Evolutionary conservation across 2,888 invertebrate genomes (phyloP), one percentile per base, ranked within the genome.

Genomic region (Blera fallax): DNA sequence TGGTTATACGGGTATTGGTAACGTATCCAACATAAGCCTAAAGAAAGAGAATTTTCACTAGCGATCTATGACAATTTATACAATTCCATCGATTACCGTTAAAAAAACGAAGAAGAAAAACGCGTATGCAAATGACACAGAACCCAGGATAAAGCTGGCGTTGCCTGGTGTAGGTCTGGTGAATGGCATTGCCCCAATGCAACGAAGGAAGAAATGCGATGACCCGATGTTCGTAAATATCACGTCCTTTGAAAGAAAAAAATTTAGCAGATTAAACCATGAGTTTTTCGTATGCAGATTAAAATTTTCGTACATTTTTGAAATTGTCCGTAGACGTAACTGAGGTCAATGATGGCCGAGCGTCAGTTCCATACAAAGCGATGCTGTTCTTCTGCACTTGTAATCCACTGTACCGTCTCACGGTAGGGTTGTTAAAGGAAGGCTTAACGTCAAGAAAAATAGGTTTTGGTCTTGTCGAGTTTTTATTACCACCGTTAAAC

Each of bases 151-250:
- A 87, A 94, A 94, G 74, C 91, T 90, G 43, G 93, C 93, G 3
- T 93, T 89, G 10, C 94, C 94, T 0, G 93, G 90, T 6, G 93
- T 91, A 0, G 92, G 90, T 58, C 94, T 93, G 0, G 93, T 93
- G 50, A 95, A 91, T 0, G 95, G 95, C 65, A 95, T 92, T 0
- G 94, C 93, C 1, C 95, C 95, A 91, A 95, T 93, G 1, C 93
- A 85, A 24, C 94, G 93, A 62, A 93, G 88, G 50, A 93, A 90
- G 87, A 90, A 90, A 78, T 93, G 91, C 8, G 93, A 91, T 0
- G 94, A 93, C 24, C 92, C 93, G 79, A 94, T 89, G 8, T 90
- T 90, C 21, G 92, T 91, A 88, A 92, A 93, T 87, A 93, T 91
- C 11, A 93, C 89, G 65, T 92, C 93, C 92, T 92, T 50, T 0